These are phyloP conservation scores for Nothobranchius kuhntae DNA, from an alignment of 2,113 vertebrate genomes.

Conservation along the genomic window DNA sequence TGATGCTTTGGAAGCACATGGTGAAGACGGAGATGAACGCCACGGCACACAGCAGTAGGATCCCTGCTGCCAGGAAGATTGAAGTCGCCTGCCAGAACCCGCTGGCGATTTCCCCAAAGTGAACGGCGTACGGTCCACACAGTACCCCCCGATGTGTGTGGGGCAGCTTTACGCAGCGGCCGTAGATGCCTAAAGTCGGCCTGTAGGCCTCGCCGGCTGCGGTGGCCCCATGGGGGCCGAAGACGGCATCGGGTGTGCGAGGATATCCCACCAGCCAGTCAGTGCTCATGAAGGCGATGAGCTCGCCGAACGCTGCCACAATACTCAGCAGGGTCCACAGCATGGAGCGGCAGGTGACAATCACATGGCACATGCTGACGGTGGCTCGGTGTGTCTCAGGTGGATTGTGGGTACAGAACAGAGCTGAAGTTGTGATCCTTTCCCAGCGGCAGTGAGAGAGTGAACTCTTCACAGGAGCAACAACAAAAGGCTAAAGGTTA, in stretches of 20 bases:
- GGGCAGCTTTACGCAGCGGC: conserved; percentile 88
- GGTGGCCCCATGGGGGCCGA: conserved; percentile 59
- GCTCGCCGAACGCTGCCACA: conserved; percentile 91
- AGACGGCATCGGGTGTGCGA: conserved; percentile 71
- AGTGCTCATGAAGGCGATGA: conserved; percentile 96
- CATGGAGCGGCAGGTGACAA: conserved; percentile 98
- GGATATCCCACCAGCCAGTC: conserved; percentile 93
- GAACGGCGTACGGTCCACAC: conserved; percentile 92
- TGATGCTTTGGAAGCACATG: conserved; percentile 97
- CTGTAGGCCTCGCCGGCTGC: conserved; percentile 77
- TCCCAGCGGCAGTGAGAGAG: neutral
- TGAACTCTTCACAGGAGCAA: conserved; percentile 10
- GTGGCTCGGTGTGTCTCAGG: conserved; percentile 29
- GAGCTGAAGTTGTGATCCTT: conserved; percentile 7
- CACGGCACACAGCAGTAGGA: conserved; percentile 91
- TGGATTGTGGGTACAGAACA: neutral
- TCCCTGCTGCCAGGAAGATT: conserved; percentile 92
- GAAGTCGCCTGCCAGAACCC: conserved; percentile 97
- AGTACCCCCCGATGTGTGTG: conserved; percentile 83
- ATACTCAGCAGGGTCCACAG: conserved; percentile 98
- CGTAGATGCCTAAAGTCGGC: conserved; percentile 91
- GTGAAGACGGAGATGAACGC: conserved; percentile 95
- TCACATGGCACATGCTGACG: conserved; percentile 97
- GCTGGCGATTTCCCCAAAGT: conserved; percentile 95
- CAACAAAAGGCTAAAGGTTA: conserved; percentile 40